A percentile compares a stretch with the other conserved stretches of the same genome.
These are phyloP conservation scores for Ceryle rudis DNA, from an alignment of 2,797 vertebrate genomes.

Conservation along the genomic window DNA sequence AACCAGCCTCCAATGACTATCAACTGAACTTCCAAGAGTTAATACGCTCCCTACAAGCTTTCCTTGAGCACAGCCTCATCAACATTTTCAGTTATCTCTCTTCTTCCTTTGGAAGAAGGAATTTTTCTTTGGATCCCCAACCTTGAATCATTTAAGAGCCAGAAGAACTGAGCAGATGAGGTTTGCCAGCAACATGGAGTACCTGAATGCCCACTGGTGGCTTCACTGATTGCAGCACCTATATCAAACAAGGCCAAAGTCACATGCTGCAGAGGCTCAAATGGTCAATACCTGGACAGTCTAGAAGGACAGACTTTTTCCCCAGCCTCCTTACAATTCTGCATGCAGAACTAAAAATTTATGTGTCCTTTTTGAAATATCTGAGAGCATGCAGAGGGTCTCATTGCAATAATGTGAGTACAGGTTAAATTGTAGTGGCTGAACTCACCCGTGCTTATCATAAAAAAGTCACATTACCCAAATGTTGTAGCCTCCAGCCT, in stretches of 20 bases:
- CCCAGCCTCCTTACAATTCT: not conserved
- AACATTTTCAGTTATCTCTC: not conserved
- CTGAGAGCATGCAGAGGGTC: rapidly evolving
- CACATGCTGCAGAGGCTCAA: not conserved
- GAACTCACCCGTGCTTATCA: not conserved
- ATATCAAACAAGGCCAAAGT: not conserved
- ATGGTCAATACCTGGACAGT: too few relatives aligned
- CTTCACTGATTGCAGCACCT: not conserved
- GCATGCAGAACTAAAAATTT: not conserved
- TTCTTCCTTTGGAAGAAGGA: not conserved
- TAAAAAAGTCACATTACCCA: not conserved
- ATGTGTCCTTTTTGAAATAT: rapidly evolving
- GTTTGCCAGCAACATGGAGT: not conserved
- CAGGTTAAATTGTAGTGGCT: not conserved
- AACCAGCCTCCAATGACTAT: not conserved
- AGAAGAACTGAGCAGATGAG: not conserved
- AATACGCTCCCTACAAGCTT: not conserved
- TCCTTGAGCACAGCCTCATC: not conserved
- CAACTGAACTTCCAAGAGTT: not conserved
- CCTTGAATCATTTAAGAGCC: not conserved
- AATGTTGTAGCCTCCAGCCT: not conserved
- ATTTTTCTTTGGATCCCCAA: not conserved
- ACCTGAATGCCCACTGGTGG: not conserved
- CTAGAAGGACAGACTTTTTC: not conserved
- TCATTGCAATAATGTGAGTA: too few relatives aligned